Base-by-base conservation (phyloP, 2,113 vertebrate genomes). In the Ellobius talpinus region DNA sequence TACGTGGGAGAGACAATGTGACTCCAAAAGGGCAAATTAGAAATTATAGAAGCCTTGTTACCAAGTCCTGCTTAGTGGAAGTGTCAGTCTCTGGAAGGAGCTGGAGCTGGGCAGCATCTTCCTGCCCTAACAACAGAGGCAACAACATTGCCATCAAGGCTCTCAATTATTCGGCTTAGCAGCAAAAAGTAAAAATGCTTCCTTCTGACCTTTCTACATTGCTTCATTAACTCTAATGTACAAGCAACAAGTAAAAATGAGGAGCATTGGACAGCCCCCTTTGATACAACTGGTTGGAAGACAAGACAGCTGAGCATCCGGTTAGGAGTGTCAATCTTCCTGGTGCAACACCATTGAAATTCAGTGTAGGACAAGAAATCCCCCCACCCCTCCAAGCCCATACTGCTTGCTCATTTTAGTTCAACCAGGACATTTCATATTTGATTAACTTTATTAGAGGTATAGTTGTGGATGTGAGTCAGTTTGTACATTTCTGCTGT, bases 121-220 rank as follows among this genome's bases (percentile, higher is more conserved):
- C 3, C 24, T 89, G 33, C 0, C 68, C 33, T 78, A 55, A 29
- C 73, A 72, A 82, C 77, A 17, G 29, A 63, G 26, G 72, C 84
- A 61, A 81, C 2, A 61, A 63, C 61, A 50, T 96, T 1, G 8
- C 84, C 93, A 88, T 86, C 89, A 87, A 84, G 58, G 52, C 45
- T 79, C 76, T 79, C 77, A 96, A 97, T 97, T 93, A 95, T 92
- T 89, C 88, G 85, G 88, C 93, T 97, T 96, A 91, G 63, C 94
- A 87, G 81, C 58, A 84, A 97, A 96, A 96, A 97, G 93, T 97
- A 97, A 96, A 96, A 98, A 93, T 89, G 87, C 87, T 96, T 87
- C 92, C 87, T 76, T 91, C 96, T 97, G 96, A 97, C 94, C 94
- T 93, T 93, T 93, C 95, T 42, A 13, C 87, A 93, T 39, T 70